A percentile compares a stretch with the other conserved stretches of the same genome.
Conservation (phyloP, 2,888 invertebrate species). For the Synanthedon myopaeformis region DNA sequence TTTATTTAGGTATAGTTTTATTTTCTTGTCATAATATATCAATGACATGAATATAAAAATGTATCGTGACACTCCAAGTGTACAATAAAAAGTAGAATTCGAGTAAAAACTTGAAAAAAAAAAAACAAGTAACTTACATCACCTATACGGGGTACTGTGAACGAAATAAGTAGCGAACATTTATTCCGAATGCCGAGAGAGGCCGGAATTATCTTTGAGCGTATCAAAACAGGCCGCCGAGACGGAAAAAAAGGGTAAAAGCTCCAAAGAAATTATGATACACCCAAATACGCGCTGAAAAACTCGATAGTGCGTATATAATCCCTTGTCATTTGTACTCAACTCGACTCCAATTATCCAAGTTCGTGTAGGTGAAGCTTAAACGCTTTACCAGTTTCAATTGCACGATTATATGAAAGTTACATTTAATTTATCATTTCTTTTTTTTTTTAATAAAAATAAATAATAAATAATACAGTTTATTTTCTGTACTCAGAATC, state of each 20-base stretch:
- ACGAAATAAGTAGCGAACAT: conserved; percentile 13
- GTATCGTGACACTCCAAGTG: conserved; percentile 42
- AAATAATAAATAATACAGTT: too few relatives aligned
- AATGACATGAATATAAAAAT: conserved; percentile 23
- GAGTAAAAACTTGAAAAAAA: conserved; percentile 20
- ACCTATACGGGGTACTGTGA: conserved; percentile 16
- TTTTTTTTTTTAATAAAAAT: too few relatives aligned
- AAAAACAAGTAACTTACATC: conserved; percentile 23
- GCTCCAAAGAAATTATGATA: conserved; percentile 2
- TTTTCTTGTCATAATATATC: neutral
- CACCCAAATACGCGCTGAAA: conserved; percentile 1
- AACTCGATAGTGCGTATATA: neutral
- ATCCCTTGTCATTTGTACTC: neutral
- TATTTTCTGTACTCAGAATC: too few relatives aligned
- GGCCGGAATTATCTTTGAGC: conserved; percentile 16
- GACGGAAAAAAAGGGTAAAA: conserved; percentile 13
- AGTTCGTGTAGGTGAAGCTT: neutral
- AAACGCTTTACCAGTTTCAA: neutral
- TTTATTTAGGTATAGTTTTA: too few relatives aligned
- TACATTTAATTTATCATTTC: neutral
- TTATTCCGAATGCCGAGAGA: conserved; percentile 21
- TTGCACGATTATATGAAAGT: neutral
- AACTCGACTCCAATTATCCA: neutral
- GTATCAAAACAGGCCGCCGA: conserved; percentile 27
- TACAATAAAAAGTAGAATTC: conserved; percentile 32